Conservation (phyloP, 2,797 vertebrate species). For the Lateolabrax maculatus region DNA sequence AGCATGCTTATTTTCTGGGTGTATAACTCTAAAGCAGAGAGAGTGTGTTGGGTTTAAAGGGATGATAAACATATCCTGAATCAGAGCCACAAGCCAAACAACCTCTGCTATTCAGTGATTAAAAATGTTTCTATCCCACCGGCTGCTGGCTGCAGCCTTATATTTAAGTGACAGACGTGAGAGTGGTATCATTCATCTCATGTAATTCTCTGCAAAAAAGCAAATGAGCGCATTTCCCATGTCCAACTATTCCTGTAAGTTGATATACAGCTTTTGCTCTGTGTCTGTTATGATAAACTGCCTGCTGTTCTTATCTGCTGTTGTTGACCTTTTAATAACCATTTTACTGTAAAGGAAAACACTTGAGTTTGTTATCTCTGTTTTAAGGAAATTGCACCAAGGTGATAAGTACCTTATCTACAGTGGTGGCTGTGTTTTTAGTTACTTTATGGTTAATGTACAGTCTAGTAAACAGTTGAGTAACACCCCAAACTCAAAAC, state of each 20-base stretch:
- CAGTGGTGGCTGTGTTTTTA: not conserved
- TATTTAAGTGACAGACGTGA: not conserved
- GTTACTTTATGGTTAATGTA: constrained; percentile 18
- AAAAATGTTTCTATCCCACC: constrained; percentile 6
- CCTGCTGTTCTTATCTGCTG: constrained; percentile 47
- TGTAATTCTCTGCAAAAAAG: not conserved
- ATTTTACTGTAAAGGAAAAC: constrained; percentile 23
- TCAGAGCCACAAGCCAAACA: constrained; percentile 20
- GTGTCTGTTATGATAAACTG: constrained; percentile 18
- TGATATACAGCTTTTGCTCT: not conserved
- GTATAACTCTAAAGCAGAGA: constrained; percentile 25
- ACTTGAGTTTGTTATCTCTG: constrained; percentile 38
- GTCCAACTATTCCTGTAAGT: constrained; percentile 7
- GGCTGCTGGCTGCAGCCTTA: too few relatives aligned
- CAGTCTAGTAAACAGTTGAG: constrained; percentile 6
- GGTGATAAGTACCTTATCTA: constrained; percentile 27
- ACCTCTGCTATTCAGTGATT: constrained; percentile 4
- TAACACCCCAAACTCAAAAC: not conserved
- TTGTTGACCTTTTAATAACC: constrained; percentile 50
- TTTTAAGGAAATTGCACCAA: constrained; percentile 14
- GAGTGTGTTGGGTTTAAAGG: constrained; percentile 20
- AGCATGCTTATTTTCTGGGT: constrained; percentile 31
- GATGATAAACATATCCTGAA: constrained; percentile 41
- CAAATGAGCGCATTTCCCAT: not conserved
- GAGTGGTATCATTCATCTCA: not conserved